A percentile compares a stretch with the other conserved stretches of the same genome.
These are phyloP conservation scores for Silurus meridionalis DNA, from an alignment of 2,113 vertebrate genomes.

Conservation along the genomic window DNA sequence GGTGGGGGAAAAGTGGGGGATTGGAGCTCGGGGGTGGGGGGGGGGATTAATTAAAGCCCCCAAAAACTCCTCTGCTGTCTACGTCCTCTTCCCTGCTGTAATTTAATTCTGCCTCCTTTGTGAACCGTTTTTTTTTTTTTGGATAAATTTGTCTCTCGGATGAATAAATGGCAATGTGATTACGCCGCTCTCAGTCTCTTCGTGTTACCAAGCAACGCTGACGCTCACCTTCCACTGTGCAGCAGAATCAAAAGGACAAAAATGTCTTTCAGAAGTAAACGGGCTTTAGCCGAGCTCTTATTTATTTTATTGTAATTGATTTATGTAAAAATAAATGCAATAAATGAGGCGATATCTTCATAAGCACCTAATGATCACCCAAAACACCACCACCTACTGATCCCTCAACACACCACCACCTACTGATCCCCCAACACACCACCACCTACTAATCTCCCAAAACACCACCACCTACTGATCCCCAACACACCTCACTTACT, in stretches of 20 bases:
- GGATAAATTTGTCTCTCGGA: background rate
- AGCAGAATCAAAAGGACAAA: slow-evolving; percentile 15
- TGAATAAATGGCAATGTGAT: slow-evolving; percentile 24
- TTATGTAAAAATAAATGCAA: background rate
- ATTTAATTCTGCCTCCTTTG: background rate
- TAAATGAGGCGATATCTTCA: too few relatives aligned
- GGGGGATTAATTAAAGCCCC: background rate
- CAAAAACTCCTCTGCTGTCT: background rate
- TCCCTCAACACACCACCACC: too few relatives aligned
- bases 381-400: too few relatives aligned
- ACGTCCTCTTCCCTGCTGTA: background rate
- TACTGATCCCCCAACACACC: too few relatives aligned
- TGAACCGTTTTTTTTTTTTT: background rate
- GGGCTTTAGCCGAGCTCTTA: background rate
- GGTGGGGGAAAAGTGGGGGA: background rate
- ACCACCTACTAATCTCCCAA: too few relatives aligned
- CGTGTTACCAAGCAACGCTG: slow-evolving; percentile 16
- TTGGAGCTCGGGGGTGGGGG: background rate
- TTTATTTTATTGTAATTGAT: slow-evolving; percentile 7
- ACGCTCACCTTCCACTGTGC: background rate
- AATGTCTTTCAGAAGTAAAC: slow-evolving; percentile 7
- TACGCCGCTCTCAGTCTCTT: background rate
- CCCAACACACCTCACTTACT: too few relatives aligned
- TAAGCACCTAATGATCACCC: too few relatives aligned
- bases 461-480: too few relatives aligned